Conservation (phyloP, 2,888 invertebrate species). For the Anticlea derivata region DNA sequence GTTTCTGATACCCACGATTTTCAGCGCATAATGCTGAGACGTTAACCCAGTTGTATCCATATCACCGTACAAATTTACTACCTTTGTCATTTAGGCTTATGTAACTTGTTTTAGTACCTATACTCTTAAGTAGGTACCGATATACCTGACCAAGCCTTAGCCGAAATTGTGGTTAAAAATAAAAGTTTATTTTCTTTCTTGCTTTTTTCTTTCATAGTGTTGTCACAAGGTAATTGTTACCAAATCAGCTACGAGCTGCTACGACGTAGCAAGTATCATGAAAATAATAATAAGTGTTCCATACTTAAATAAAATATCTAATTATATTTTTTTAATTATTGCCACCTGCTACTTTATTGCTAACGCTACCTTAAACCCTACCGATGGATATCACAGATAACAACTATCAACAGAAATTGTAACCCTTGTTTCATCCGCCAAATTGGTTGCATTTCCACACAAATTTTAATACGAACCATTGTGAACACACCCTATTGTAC, state of each 20-base stretch:
- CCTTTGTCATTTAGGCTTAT: too few species aligned
- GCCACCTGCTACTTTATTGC: constrained; percentile 48
- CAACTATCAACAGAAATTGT: constrained; percentile 77
- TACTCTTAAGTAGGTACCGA: too few species aligned
- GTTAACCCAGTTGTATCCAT: too few species aligned
- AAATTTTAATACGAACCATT: constrained; percentile 70
- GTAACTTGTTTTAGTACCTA: too few species aligned
- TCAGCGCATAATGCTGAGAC: too few species aligned
- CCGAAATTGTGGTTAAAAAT: too few species aligned
- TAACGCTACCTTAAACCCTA: constrained; percentile 54
- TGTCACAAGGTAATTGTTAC: constrained; percentile 20
- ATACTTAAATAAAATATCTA: neutral
- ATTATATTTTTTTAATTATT: constrained; percentile 1
- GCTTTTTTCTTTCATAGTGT: too few species aligned
- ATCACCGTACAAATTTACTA: too few species aligned
- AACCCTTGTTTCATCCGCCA: constrained; percentile 73
- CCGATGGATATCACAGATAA: constrained; percentile 73
- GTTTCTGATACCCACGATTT: too few species aligned
- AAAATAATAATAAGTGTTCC: neutral
- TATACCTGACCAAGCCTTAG: too few species aligned
- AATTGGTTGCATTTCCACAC: constrained; percentile 78
- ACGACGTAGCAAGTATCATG: constrained; percentile 26
- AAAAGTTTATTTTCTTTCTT: too few species aligned
- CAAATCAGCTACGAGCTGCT: constrained; percentile 21
- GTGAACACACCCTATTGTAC: constrained; percentile 56